Conservation (phyloP, 1,140 invertebrate species). For the Leucophenga varia region DNA sequence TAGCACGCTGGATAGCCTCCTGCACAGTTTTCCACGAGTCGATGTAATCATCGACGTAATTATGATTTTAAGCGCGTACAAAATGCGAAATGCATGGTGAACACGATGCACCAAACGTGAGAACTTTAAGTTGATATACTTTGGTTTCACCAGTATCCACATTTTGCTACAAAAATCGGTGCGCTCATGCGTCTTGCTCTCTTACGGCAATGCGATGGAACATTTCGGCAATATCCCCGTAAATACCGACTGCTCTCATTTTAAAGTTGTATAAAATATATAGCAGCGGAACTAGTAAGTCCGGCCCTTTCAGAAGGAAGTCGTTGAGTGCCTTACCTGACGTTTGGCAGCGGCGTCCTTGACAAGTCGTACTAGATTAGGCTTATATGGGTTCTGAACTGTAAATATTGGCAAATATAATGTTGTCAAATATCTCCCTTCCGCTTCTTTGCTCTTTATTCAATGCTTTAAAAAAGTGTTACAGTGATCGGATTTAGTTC, state of each 20-base stretch:
- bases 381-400: conserved; percentile 4
- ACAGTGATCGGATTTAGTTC: too few relatives aligned
- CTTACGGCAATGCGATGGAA: conserved; percentile 2
- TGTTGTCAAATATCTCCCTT: too few relatives aligned
- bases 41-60: conserved; percentile 9
- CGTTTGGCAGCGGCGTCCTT: neutral
- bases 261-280: neutral
- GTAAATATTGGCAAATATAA: conserved; percentile 8
- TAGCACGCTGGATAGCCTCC: neutral
- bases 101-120: conserved; percentile 3
- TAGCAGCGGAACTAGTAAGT: neutral
- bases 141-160: neutral
- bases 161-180: conserved; percentile 3
- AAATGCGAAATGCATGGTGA: neutral
- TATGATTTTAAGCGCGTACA: neutral
- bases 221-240: conserved; percentile 7
- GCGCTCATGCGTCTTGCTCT: neutral
- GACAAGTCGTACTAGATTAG: neutral
- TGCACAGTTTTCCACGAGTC: conserved; percentile 1
- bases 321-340: neutral
- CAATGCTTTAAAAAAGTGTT: too few relatives aligned
- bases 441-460: too few relatives aligned
- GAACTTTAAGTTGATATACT: neutral
- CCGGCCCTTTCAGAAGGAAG: neutral
- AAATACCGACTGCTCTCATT: neutral